Conservation (phyloP, 2,888 invertebrate species). For the Nomada fabriciana region DNA sequence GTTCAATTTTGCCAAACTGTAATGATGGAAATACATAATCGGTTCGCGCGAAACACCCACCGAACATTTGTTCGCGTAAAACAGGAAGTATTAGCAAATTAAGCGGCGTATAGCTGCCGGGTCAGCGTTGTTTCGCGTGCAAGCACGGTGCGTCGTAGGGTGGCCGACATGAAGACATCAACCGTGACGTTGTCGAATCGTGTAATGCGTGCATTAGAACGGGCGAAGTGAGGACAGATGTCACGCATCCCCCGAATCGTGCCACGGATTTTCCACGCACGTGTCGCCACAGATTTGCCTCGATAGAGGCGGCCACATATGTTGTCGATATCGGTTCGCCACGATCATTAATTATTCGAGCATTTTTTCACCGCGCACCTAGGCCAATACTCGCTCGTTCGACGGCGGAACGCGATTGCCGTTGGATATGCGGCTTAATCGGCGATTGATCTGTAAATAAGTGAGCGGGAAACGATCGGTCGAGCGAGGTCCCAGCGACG, state of each 20-base stretch:
- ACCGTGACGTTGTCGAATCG: conserved; percentile 64
- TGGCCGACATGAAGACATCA: conserved; percentile 70
- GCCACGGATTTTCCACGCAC: conserved; percentile 78
- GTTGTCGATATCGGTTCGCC: conserved; percentile 64
- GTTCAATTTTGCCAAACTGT: neutral
- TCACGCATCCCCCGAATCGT: conserved; percentile 65
- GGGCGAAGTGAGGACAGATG: conserved; percentile 75
- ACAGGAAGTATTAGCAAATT: neutral
- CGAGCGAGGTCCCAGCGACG: neutral
- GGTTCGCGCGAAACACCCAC: neutral
- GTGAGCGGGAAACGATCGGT: conserved; percentile 26
- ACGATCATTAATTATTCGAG: conserved; percentile 64
- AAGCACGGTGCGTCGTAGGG: conserved; percentile 29
- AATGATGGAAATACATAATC: neutral
- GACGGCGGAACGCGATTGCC: conserved; percentile 21
- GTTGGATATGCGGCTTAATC: conserved; percentile 26
- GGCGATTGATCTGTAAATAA: conserved; percentile 41
- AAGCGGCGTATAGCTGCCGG: neutral
- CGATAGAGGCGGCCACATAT: conserved; percentile 65
- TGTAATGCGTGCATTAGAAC: conserved; percentile 61
- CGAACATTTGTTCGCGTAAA: too few relatives aligned
- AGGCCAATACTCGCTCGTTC: neutral
- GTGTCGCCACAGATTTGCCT: conserved; percentile 71
- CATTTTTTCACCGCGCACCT: conserved; percentile 48
- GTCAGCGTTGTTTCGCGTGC: neutral